Evolutionary conservation across 2,888 invertebrate genomes (phyloP), one percentile per base, ranked within the genome.

Genomic region (Graphium colonna): DNA sequence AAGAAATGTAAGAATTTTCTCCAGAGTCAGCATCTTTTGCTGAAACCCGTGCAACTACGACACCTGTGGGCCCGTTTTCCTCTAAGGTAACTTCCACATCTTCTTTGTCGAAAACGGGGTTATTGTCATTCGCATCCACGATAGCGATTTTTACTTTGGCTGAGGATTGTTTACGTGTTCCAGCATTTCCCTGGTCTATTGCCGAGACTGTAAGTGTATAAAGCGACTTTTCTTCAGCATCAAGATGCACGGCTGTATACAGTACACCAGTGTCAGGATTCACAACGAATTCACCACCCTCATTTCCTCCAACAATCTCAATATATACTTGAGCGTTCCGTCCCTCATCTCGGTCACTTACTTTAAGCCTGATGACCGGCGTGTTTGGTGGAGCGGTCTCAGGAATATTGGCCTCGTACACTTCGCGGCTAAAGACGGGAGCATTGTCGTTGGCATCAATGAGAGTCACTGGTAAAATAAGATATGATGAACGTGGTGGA

Each of bases 1-100:
- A 98, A 0, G 97, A 98, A 64, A 99, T 95, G 83, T 97, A 97
- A 0, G 97, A 97, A 83, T 98, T 98, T 74, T 98, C 98, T 0
- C 97, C 98, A 1, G 95, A 94, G 79, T 99, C 98, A 12, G 91
- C 93, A 80, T 99, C 98, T 58, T 93, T 93, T 0, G 98, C 98
- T 40, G 92, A 91, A 3, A 98, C 94, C 61, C 94, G 95, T 9
- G 95, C 94, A 0, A 98, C 96, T 8, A 94, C 93, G 1, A 95
- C 94, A 1, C 97, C 97, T 5, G 95, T 92, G 0, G 96, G 94
- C 69, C 96, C 94, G 77, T 98, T 98, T 81, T 98, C 98, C 63
- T 95, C 93, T 36, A 98, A 91, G 68, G 90, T 91, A 4, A 97
- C 94, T 10, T 93, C 92, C 74, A 93, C 89, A 65, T 93, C 92